Conservation (phyloP, 1,140 invertebrate species). For the Drosophila carrolli region DNA sequence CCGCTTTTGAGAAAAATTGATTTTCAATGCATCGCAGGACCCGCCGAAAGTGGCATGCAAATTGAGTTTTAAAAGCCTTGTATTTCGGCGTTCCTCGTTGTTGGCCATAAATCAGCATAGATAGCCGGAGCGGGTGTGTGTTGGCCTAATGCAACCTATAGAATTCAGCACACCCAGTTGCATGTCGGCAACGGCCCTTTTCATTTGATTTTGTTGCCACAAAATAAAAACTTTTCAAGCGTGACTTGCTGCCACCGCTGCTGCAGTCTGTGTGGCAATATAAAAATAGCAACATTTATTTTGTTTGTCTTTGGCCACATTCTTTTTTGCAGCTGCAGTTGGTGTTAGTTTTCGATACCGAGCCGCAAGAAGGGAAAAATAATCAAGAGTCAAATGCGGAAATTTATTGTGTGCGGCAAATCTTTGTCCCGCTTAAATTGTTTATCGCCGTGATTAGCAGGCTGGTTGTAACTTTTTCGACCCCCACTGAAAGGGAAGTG, state of each 20-base stretch:
- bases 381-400: slow-evolving; percentile 65
- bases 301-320: slow-evolving; percentile 63
- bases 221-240: slow-evolving; percentile 81
- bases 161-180: slow-evolving; percentile 27
- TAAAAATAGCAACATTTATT: slow-evolving; percentile 70
- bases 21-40: slow-evolving; percentile 39
- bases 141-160: slow-evolving; percentile 67
- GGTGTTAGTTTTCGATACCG: slow-evolving; percentile 67
- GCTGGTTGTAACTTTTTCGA: slow-evolving; percentile 67
- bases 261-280: slow-evolving; percentile 61
- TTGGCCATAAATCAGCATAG: slow-evolving; percentile 72
- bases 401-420: slow-evolving; percentile 77
- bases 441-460: slow-evolving; percentile 78
- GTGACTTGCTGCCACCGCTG: slow-evolving; percentile 68
- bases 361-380: slow-evolving; percentile 53
- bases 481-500: slow-evolving; percentile 19
- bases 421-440: slow-evolving; percentile 75
- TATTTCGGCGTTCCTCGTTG: slow-evolving; percentile 37
- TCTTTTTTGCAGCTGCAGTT: slow-evolving; percentile 55
- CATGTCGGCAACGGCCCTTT: slow-evolving; percentile 61
- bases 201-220: slow-evolving; percentile 79
- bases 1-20: slow-evolving; percentile 52
- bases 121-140: slow-evolving; percentile 51
- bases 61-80: slow-evolving; percentile 77
- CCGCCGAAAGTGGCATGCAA: slow-evolving; percentile 76